These are phyloP conservation scores for Melanotus villosus DNA, from an alignment of 2,888 invertebrate species.

Conservation along the genomic window DNA sequence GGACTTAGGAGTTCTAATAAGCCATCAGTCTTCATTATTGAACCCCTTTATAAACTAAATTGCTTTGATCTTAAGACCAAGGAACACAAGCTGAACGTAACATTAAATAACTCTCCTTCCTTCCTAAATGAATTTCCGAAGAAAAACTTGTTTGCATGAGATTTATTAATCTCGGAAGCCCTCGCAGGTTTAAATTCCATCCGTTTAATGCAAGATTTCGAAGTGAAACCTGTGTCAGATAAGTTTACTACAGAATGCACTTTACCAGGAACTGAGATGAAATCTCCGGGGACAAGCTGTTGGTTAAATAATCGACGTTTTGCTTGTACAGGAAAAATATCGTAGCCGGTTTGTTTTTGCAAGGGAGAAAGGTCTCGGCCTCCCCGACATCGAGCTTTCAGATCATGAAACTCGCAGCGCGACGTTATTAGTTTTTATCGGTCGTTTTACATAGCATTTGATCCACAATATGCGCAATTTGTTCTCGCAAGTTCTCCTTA, in stretches of 20 bases:
- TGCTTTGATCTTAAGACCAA: not conserved
- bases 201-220: not conserved
- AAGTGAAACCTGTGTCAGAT: not conserved
- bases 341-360: not conserved
- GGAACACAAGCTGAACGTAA: not conserved
- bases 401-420: not conserved
- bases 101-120: not conserved
- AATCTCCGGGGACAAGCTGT: conserved; percentile 7
- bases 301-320: not conserved
- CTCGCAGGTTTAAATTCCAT: conserved; percentile 3
- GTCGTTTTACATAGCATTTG: conserved; percentile 9
- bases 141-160: conserved; percentile 1
- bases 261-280: not conserved
- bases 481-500: conserved; percentile 17
- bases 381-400: conserved; percentile 10
- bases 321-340: not conserved
- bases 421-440: not conserved
- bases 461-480: conserved; percentile 16
- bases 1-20: not conserved
- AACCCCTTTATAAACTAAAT: not conserved
- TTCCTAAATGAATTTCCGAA: conserved; percentile 12
- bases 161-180: conserved; percentile 11
- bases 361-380: no score
- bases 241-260: conserved; percentile 22
- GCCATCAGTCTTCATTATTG: conserved; percentile 15